These are phyloP conservation scores for Drosophila triauraria DNA, from an alignment of 1,140 invertebrate genomes.

Conservation along the genomic window DNA sequence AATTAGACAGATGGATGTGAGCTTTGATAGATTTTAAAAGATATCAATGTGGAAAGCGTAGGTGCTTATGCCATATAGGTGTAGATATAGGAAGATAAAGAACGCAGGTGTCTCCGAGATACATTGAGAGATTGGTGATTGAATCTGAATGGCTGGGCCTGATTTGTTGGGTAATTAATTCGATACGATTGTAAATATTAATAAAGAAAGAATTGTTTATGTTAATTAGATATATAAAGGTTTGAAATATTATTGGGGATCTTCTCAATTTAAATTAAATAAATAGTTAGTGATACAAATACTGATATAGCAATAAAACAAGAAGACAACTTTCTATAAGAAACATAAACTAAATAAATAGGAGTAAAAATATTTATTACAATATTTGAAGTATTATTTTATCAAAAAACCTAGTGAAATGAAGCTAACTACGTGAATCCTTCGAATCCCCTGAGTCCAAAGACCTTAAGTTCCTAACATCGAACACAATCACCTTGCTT, in stretches of 20 bases:
- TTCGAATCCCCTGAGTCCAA: background rate
- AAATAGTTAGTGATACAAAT: too few relatives aligned
- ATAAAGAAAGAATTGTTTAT: too few relatives aligned
- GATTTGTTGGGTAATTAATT: slow-evolving; percentile 2
- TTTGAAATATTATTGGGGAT: background rate
- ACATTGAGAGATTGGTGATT: slow-evolving; percentile 6
- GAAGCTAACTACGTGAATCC: background rate
- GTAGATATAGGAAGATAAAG: background rate
- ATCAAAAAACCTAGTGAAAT: too few relatives aligned
- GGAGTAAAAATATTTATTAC: background rate
- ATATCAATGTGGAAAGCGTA: slow-evolving; percentile 2
- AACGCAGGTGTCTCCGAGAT: slow-evolving; percentile 2
- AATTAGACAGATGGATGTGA: slow-evolving; percentile 37
- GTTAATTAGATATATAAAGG: background rate
- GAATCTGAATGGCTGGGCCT: background rate
- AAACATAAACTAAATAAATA: background rate
- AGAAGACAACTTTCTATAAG: too few relatives aligned
- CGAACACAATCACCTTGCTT: slow-evolving; percentile 18
- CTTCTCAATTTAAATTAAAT: too few relatives aligned
- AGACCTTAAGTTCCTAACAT: slow-evolving; percentile 7
- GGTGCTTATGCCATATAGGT: background rate
- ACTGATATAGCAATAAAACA: too few relatives aligned
- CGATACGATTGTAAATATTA: background rate
- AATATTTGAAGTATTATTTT: background rate
- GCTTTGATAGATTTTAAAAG: slow-evolving; percentile 39